These are phyloP conservation scores for Vultur gryphus DNA, from an alignment of 2,797 vertebrate genomes.

Conservation along the genomic window DNA sequence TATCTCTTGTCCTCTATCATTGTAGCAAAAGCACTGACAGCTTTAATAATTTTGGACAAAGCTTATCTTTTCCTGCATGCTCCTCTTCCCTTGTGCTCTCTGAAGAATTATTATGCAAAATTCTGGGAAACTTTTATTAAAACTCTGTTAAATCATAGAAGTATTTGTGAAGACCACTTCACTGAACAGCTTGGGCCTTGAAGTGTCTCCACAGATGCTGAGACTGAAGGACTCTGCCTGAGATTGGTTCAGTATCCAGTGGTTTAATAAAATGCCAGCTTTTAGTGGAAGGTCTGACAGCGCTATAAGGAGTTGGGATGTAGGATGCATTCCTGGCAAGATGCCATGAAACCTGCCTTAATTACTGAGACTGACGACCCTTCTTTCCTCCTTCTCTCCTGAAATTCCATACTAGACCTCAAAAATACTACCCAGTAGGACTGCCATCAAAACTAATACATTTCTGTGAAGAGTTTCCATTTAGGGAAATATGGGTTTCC, in stretches of 20 bases:
- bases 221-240: background rate
- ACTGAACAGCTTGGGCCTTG: background rate
- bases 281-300: background rate
- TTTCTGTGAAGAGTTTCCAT: background rate
- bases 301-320: accelerated
- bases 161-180: background rate
- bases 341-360: background rate
- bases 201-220: background rate
- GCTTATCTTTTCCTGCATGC: background rate
- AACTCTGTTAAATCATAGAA: background rate
- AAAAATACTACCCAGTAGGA: background rate
- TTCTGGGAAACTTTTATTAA: background rate
- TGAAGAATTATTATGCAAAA: background rate
- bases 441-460: background rate
- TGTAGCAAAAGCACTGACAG: background rate
- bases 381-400: background rate
- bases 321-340: background rate
- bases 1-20: background rate
- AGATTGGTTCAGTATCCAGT: background rate
- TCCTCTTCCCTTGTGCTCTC: background rate
- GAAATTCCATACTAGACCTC: background rate
- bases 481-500: background rate
- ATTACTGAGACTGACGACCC: background rate
- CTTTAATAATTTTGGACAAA: background rate
- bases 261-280: background rate